Conservation (phyloP, 2,888 invertebrate genomes). For the Xanthia togata region DNA sequence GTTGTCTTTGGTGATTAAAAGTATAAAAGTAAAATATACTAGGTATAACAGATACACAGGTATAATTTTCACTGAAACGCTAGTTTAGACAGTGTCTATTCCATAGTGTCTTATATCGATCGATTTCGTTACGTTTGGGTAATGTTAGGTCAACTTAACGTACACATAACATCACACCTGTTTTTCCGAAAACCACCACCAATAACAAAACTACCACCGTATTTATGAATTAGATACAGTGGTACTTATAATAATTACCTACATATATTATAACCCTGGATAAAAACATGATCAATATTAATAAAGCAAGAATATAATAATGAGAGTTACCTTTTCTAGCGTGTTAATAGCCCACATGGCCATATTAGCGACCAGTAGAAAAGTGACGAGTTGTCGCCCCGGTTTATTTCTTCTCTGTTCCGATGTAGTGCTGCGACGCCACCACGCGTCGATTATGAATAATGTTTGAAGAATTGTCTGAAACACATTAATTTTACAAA, state of each 20-base stretch:
- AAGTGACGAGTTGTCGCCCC: conserved; percentile 96
- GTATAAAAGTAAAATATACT: too few relatives aligned
- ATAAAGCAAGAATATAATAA: neutral
- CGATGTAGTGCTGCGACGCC: conserved; percentile 93
- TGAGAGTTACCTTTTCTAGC: conserved; percentile 90
- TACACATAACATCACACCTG: neutral
- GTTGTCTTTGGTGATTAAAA: too few relatives aligned
- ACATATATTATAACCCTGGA: neutral
- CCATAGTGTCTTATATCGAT: neutral
- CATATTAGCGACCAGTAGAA: conserved; percentile 94
- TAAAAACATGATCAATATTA: neutral
- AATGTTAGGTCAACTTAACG: too few relatives aligned
- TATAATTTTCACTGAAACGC: neutral
- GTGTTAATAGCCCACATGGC: conserved; percentile 97
- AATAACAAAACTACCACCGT: too few relatives aligned
- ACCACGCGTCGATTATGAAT: conserved; percentile 94
- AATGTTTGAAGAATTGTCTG: conserved; percentile 94
- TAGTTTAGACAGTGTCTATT: neutral
- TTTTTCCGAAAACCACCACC: neutral
- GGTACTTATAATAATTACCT: neutral
- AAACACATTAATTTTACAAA: conserved; percentile 52
- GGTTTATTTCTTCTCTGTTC: conserved; percentile 94
- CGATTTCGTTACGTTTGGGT: neutral
- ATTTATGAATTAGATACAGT: too few relatives aligned
- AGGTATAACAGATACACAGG: too few relatives aligned